Conservation (phyloP, 2,113 vertebrate genomes). For the Sapayoa aenigma region DNA sequence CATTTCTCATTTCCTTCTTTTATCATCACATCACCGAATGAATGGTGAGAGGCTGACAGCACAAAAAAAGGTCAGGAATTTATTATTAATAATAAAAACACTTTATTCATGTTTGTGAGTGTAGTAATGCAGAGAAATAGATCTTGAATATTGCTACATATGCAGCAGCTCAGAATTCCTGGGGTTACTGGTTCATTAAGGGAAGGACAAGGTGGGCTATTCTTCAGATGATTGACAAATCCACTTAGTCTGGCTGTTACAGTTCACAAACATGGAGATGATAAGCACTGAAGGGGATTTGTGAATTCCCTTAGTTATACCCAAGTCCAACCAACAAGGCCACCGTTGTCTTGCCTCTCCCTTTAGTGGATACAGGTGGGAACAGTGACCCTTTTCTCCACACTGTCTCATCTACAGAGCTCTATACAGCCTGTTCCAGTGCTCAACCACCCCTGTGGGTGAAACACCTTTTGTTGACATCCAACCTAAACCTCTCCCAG, state of each 20-base stretch:
- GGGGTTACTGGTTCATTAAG: background rate
- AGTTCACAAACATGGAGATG: background rate
- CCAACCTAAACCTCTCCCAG: background rate
- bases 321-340: background rate
- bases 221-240: background rate
- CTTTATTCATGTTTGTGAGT: background rate
- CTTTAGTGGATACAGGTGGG: background rate
- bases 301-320: background rate
- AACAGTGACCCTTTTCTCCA: background rate
- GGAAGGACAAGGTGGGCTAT: background rate
- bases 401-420: background rate
- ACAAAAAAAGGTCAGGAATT: background rate
- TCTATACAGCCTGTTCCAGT: background rate
- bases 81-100: background rate
- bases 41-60: background rate
- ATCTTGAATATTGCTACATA: background rate
- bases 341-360: background rate
- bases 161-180: background rate
- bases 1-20: constrained; percentile 15
- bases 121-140: background rate
- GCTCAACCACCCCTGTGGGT: accelerated
- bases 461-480: background rate
- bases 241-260: background rate
- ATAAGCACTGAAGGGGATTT: background rate
- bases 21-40: background rate